Evolutionary conservation across 2,888 invertebrate species (phyloP).

Genomic region (Synergus gifuensis): DNA sequence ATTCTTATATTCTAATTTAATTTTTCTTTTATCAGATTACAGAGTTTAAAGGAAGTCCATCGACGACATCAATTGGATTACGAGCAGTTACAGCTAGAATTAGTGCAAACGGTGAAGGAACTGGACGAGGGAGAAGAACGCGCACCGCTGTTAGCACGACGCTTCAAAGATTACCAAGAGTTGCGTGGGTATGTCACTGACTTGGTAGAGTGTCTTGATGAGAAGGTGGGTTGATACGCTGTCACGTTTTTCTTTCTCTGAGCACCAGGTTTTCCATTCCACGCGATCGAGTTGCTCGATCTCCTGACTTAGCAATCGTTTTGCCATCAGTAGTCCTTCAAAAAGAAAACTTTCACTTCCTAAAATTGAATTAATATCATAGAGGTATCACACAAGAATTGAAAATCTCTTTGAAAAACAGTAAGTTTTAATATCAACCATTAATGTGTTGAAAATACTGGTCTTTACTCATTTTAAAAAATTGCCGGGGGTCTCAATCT

Average conservation of each 20-base stretch:
- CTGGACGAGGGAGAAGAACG: slow-evolving; percentile 81
- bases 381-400: background rate
- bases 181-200: slow-evolving; percentile 96
- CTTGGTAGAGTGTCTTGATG: slow-evolving; percentile 97
- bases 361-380: slow-evolving; percentile 23
- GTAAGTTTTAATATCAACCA: background rate
- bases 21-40: slow-evolving; percentile 77
- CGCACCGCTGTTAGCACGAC: slow-evolving; percentile 85
- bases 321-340: background rate
- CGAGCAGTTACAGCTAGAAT: slow-evolving; percentile 78
- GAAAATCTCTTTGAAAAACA: slow-evolving; percentile 11
- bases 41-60: slow-evolving; percentile 81
- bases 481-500: slow-evolving; percentile 73
- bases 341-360: background rate
- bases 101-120: slow-evolving; percentile 76
- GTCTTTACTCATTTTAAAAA: background rate
- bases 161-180: slow-evolving; percentile 97
- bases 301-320: background rate
- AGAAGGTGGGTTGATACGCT: slow-evolving; percentile 87
- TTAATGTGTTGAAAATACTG: background rate
- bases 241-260: slow-evolving; percentile 70
- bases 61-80: slow-evolving; percentile 80
- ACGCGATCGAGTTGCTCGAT: slow-evolving; percentile 17
- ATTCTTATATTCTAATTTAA: background rate
- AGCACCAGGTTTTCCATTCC: slow-evolving; percentile 67